Conservation (phyloP, 2,797 vertebrate species). For the Glossophaga mutica region DNA sequence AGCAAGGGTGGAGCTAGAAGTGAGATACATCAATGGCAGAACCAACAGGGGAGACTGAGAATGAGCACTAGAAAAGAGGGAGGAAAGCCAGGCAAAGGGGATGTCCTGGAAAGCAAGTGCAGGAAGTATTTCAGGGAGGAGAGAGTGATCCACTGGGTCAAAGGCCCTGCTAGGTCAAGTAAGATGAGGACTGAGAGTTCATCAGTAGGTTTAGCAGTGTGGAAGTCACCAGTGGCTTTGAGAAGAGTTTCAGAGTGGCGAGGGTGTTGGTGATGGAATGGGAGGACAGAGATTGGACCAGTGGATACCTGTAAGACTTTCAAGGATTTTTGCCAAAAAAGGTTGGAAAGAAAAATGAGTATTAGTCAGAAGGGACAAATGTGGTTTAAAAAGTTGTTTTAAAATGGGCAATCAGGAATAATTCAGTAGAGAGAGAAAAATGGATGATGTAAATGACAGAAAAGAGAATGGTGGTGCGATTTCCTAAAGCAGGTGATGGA, state of each 20-base stretch:
- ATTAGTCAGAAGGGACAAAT: neutral
- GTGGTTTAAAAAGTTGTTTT: neutral
- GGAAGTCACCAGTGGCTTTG: neutral
- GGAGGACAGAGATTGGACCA: neutral
- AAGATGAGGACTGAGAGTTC: neutral
- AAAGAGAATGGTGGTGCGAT: neutral
- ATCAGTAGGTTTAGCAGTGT: too few relatives aligned
- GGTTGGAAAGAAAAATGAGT: neutral
- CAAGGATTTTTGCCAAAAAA: neutral
- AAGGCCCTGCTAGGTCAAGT: neutral
- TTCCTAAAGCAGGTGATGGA: neutral
- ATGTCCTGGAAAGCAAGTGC: neutral
- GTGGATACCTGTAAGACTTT: neutral
- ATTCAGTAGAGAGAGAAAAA: neutral
- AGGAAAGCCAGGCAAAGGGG: neutral
- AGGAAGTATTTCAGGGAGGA: neutral
- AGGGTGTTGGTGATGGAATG: neutral
- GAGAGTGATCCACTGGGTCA: neutral
- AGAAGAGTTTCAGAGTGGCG: neutral
- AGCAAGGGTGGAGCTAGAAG: neutral
- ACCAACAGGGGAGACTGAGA: neutral
- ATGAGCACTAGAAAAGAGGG: neutral
- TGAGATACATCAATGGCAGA: neutral
- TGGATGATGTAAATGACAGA: too few relatives aligned
- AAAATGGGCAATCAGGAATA: neutral